These are phyloP conservation scores for Eucidaris tribuloides DNA, from an alignment of 35 echinoderm and acorn worm genomes.

Conservation along the genomic window DNA sequence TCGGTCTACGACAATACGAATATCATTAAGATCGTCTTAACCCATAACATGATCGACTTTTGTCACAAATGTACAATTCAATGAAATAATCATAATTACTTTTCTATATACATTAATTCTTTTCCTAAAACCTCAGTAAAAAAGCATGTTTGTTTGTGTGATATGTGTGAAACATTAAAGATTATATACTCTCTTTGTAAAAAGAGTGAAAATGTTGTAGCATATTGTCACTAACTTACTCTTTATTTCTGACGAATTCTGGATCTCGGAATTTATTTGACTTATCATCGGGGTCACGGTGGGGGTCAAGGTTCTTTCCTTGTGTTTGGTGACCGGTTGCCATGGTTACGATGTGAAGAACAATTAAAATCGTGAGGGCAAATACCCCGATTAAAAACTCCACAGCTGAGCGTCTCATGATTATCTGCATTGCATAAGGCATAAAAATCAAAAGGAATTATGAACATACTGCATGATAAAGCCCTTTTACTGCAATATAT, in stretches of 20 bases:
- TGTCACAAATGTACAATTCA: neutral
- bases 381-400: no score
- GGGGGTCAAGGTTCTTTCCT: constrained; percentile 12
- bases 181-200: neutral
- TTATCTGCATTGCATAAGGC: no score
- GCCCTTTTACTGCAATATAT: no score
- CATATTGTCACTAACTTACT: constrained; percentile 42
- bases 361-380: no score
- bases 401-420: no score
- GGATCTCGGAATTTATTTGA: constrained; percentile 77
- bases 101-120: neutral
- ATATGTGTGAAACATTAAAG: neutral
- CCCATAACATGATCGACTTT: no score
- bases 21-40: no score
- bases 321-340: neutral
- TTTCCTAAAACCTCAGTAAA: neutral
- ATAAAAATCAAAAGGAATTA: no score
- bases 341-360: neutral
- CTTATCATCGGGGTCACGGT: constrained; percentile 37
- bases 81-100: neutral
- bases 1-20: no score
- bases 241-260: constrained; percentile 71
- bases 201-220: neutral
- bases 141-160: neutral
- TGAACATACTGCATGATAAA: no score